Conservation (phyloP, 2,113 vertebrate species). For the Pedetes capensis region DNA sequence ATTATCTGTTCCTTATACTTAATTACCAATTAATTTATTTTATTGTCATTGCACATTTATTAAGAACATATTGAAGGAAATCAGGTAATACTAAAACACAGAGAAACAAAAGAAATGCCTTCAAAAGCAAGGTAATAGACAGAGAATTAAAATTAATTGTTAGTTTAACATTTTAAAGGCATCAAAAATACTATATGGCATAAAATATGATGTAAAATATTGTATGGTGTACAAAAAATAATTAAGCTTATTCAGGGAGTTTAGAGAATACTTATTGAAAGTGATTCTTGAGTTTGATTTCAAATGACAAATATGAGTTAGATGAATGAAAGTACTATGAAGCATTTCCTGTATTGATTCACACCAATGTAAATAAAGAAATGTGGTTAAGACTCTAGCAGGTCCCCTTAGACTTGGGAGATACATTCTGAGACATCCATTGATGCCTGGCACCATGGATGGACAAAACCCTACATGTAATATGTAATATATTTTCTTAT, state of each 20-base stretch:
- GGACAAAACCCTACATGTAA: background rate
- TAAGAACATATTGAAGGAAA: background rate
- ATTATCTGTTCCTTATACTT: background rate
- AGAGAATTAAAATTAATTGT: background rate
- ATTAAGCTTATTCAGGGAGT: accelerated
- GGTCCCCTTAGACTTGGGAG: background rate
- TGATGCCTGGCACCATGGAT: background rate
- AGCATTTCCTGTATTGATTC: background rate
- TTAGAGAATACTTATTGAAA: background rate
- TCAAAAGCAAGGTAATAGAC: background rate
- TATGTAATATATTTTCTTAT: background rate
- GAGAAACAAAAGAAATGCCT: background rate
- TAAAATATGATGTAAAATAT: no score
- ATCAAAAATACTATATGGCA: background rate
- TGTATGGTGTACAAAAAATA: background rate
- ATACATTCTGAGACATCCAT: background rate
- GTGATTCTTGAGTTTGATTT: background rate
- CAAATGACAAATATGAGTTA: background rate
- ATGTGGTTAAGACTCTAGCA: background rate
- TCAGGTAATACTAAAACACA: background rate
- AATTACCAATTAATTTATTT: background rate
- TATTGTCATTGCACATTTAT: background rate
- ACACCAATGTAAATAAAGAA: background rate
- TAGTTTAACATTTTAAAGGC: background rate
- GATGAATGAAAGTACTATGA: background rate